Evolutionary conservation across 2,113 vertebrate genomes (phyloP), one percentile per base, ranked within the genome.

Genomic region (Neofelis nebulosa): DNA sequence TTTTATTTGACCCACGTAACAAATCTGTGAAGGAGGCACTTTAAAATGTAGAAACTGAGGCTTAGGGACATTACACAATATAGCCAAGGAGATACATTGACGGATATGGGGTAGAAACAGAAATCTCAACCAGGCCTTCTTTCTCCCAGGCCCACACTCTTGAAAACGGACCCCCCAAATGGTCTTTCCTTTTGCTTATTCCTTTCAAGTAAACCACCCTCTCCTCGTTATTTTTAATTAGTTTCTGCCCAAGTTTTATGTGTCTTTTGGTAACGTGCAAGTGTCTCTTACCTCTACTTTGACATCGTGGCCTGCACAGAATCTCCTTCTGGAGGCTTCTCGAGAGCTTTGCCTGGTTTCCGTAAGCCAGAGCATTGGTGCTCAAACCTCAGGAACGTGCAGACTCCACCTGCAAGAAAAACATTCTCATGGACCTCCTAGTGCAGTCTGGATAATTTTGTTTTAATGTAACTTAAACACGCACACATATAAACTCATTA

Each of bases 161-260:
- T 73, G 8, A 87, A 73, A 89, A 61, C 7, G 10, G 33, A 14
- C 0, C 6, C n/a, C 29, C 25, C 10, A 61, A 55, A 57, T 15
- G 12, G 23, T 88, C 12, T 66, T 69, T 83, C 48, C 11, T 57
- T 93, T 95, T 66, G 15, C 11, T 80, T 65, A 63, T 19, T 89
- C 18, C 16, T 79, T 79, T 15, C 7, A 19, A 36, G 55, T 25
- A 92, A 88, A 33, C 5, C 16, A 41, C 19, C 12, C 14, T 65
- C 12, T 93, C 19, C n/a, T 95, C 68, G 4, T 92, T 80, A 95
- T 63, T 96, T 89, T 87, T 61, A 91, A 91, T 86, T 86, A 55
- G 41, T 25, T 92, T 38, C 25, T 87, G 4, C 41, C 50, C 18
- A 45, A 87, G 41, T 83, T 84, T 76, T 55, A 48, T 13, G 10